These are phyloP conservation scores for Platypus cylindrus DNA, from an alignment of 2,888 invertebrate genomes.

Conservation along the genomic window DNA sequence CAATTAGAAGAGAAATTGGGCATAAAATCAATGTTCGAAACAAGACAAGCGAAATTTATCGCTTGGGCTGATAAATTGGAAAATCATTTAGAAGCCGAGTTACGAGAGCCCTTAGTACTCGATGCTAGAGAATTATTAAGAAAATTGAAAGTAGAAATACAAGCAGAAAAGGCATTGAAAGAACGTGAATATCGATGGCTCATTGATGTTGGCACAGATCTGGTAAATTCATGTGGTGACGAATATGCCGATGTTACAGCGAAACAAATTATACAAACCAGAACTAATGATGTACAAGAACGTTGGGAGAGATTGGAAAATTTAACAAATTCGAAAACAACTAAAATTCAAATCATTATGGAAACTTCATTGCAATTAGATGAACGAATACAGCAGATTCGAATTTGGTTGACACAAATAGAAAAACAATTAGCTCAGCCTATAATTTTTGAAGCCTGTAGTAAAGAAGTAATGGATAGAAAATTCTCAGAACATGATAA, in stretches of 20 bases:
- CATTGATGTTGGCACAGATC: conserved; percentile 49
- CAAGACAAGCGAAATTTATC: conserved; percentile 49
- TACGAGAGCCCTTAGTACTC: conserved; percentile 32
- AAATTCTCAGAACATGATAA: conserved; percentile 59
- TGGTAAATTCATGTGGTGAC: conserved; percentile 51
- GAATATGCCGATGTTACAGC: conserved; percentile 49
- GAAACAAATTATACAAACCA: conserved; percentile 42
- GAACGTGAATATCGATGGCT: conserved; percentile 72
- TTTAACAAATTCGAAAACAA: conserved; percentile 51
- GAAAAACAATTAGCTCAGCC: conserved; percentile 58
- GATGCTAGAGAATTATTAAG: conserved; percentile 63
- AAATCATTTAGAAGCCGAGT: conserved; percentile 46
- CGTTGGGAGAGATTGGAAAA: conserved; percentile 65
- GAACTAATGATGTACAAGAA: conserved; percentile 48
- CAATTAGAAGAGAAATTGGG: conserved; percentile 62
- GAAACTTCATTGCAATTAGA: conserved; percentile 60
- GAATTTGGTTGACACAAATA: conserved; percentile 57
- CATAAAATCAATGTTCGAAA: conserved; percentile 56
- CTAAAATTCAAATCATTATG: conserved; percentile 59
- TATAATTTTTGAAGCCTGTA: conserved; percentile 52
- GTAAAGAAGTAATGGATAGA: conserved; percentile 52
- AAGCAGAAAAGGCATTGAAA: conserved; percentile 62
- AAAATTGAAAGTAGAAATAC: conserved; percentile 59
- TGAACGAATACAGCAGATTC: conserved; percentile 56
- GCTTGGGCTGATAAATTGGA: conserved; percentile 61